phyloP scores from a whole-genome alignment of 2,888 invertebrate species.

The Drosophila picticornis region DNA sequence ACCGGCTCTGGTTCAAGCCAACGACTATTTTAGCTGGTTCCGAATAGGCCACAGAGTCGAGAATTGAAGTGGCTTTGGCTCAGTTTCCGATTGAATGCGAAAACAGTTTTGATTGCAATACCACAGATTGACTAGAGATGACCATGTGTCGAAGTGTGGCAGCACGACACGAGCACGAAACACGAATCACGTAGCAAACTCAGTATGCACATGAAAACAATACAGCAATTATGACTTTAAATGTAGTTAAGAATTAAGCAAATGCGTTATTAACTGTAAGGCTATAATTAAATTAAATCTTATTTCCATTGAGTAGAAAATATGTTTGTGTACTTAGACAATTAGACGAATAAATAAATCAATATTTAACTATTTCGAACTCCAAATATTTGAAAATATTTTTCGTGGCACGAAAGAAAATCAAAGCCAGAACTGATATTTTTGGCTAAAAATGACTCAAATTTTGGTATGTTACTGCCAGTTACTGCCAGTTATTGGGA shows the following conservation, averaged over 20 bases:
- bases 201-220: background rate
- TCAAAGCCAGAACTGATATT: background rate
- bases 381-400: no score
- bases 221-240: background rate
- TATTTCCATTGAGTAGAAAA: no score
- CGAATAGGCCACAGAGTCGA: conserved; percentile 10
- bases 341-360: background rate
- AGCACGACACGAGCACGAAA: background rate
- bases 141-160: background rate
- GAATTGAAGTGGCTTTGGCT: conserved; percentile 37
- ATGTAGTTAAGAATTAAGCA: background rate
- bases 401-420: conserved; percentile 20
- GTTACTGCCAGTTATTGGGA: conserved; percentile 1
- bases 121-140: conserved; percentile 13
- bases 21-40: conserved; percentile 14
- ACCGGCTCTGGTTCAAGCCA: background rate
- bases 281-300: no score
- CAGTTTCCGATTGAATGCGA: conserved; percentile 36
- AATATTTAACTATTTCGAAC: background rate
- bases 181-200: background rate
- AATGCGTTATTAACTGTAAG: no score
- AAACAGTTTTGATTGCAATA: conserved; percentile 31
- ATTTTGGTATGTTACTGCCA: conserved; percentile 1
- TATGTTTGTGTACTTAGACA: no score
- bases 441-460: background rate